A percentile compares a stretch with the other conserved stretches of the same genome.
These are phyloP conservation scores for Papilio aristodemus DNA, from an alignment of 1,140 invertebrate species.

Conservation along the genomic window DNA sequence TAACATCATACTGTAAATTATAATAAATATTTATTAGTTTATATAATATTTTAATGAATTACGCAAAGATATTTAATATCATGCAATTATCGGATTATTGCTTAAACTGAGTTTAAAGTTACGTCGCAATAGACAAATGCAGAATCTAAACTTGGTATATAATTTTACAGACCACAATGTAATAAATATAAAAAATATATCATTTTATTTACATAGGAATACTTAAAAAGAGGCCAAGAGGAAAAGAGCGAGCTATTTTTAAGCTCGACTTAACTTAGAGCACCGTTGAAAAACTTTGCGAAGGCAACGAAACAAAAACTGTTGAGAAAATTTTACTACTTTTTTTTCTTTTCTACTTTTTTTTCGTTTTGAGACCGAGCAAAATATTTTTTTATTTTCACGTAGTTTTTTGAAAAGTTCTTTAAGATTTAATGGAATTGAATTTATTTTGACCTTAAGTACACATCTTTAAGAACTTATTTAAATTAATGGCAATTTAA, in stretches of 20 bases:
- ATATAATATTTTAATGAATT: not conserved
- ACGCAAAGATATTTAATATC: not conserved
- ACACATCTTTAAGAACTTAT: not conserved
- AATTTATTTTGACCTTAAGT: not conserved
- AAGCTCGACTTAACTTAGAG: constrained; percentile 8
- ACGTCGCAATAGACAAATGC: no score
- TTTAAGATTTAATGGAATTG: not conserved
- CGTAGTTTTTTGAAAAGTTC: not conserved
- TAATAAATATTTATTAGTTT: constrained; percentile 5
- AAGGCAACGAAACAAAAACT: constrained; percentile 10
- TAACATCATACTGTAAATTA: not conserved
- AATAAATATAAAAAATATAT: not conserved
- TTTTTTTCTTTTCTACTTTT: constrained; percentile 5
- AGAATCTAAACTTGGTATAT: no score
- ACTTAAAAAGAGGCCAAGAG: constrained; percentile 4
- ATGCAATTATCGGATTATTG: no score
- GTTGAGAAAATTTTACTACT: not conserved
- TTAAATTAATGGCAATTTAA: not conserved
- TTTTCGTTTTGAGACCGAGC: not conserved
- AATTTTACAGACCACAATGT: not conserved
- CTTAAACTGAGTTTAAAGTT: no score
- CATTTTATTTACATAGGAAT: constrained; percentile 3
- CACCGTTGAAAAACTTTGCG: constrained; percentile 16
- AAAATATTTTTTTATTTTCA: not conserved
- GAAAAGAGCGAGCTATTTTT: constrained; percentile 22